Base-by-base conservation (phyloP, 2,888 invertebrate genomes). In the Acanthosepion lycidas region DNA sequence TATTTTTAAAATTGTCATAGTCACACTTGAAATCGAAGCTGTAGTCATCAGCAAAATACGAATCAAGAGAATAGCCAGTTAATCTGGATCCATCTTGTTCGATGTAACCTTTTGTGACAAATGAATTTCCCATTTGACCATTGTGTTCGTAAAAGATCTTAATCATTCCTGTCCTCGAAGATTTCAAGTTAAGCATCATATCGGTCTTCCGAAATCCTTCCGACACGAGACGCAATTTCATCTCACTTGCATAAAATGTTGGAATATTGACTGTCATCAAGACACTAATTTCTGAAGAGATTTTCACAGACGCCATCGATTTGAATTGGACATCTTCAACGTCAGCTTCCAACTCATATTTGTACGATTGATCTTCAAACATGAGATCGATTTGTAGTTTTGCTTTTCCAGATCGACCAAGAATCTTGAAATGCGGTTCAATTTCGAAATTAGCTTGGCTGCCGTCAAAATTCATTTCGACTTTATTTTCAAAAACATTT, bases 81-180 rank as follows among this genome's bases (percentile, higher is more conserved):
- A 48, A 92, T 92, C 92, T 48, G 48, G 9, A 26, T 48, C 33
- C 28, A 26, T 92, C 92, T 9, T 48, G 48, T 48, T 48, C 92
- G 23, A 92, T 48, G 49, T 48, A 26, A 28, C 92, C 48, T 92
- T 92, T 92, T 23, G 26, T 78, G n/a, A 8, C 33, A 33, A 78
- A 78, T 15, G 78, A 78, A 2, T 78, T 78, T 78, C 78, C 78
- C 78, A 78, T 78, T 78, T 78, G 12, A 78, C n/a, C n/a, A n/a
- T 48, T 92, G 49, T 92, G 92, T 12, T 92, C 92, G 33, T 78
- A 78, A n/a, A 78, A 78, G 78, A 78, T n/a, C n/a, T 78, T 78
- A n/a, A 12, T 78, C n/a, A 78, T 78, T 78, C 78, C n/a, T 15
- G 78, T 78, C n/a, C n/a, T 33, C 12, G 78, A 33, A n/a, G 78